phyloP scores from a whole-genome alignment of 2,888 invertebrate genomes.

The Xanthia icteritia region DNA sequence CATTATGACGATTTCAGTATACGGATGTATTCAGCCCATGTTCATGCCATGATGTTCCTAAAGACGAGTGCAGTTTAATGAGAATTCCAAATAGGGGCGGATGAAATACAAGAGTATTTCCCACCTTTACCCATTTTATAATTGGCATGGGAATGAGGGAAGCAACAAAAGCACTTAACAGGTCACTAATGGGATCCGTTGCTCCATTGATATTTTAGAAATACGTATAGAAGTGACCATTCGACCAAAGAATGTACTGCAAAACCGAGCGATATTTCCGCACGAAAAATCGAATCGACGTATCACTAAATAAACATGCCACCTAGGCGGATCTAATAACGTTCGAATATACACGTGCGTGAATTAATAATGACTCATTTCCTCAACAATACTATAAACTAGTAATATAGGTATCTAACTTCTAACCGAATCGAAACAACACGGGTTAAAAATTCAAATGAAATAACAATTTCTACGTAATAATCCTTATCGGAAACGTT shows the following conservation, averaged over 20 bases:
- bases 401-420: slow-evolving; percentile 21
- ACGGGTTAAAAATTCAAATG: slow-evolving; percentile 49
- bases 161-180: background rate
- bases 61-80: background rate
- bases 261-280: too few relatives aligned
- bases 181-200: background rate
- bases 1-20: slow-evolving; percentile 7
- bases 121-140: background rate
- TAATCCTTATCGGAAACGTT: slow-evolving; percentile 48
- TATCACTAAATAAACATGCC: slow-evolving; percentile 10
- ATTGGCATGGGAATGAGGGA: slow-evolving; percentile 1
- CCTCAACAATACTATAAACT: slow-evolving; percentile 19
- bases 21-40: too few relatives aligned
- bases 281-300: background rate
- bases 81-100: background rate
- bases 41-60: background rate
- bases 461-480: slow-evolving; percentile 49
- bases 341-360: slow-evolving; percentile 51
- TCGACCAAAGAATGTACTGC: background rate
- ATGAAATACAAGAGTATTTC: slow-evolving; percentile 6
- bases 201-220: background rate
- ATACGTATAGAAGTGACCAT: background rate
- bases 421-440: slow-evolving; percentile 45
- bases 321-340: slow-evolving; percentile 32
- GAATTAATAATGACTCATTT: slow-evolving; percentile 49